Conservation (phyloP, 2,888 invertebrate genomes). For the Norana najaformis region DNA sequence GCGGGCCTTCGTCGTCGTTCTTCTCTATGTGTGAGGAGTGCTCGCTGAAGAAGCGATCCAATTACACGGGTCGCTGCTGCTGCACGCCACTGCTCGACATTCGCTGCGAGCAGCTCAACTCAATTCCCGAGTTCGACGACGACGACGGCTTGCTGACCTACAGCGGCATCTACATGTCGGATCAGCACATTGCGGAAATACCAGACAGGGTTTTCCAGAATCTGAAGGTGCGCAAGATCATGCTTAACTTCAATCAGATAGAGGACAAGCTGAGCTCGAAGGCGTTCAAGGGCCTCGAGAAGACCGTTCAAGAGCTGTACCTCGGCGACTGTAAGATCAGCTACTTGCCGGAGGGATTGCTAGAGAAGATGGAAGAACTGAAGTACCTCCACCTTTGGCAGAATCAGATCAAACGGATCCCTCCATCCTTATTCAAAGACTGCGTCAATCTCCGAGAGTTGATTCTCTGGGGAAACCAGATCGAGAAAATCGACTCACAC, state of each 20-base stretch:
- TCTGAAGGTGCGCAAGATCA: slow-evolving; percentile 41
- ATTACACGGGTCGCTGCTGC: slow-evolving; percentile 30
- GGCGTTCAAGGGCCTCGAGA: slow-evolving; percentile 40
- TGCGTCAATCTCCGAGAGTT: slow-evolving; percentile 38
- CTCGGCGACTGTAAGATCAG: slow-evolving; percentile 39
- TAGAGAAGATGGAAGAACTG: slow-evolving; percentile 37
- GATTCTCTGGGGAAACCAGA: slow-evolving; percentile 43
- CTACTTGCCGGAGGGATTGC: slow-evolving; percentile 33
- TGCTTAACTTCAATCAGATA: slow-evolving; percentile 43
- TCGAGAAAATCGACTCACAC: slow-evolving; percentile 36
- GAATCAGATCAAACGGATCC: slow-evolving; percentile 39
- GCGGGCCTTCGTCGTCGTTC: not conserved
- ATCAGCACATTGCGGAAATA: slow-evolving; percentile 31
- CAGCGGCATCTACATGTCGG: slow-evolving; percentile 32
- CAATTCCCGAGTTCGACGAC: slow-evolving; percentile 14
- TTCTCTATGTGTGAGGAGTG: not conserved
- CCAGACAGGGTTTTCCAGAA: slow-evolving; percentile 22
- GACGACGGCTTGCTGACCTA: not conserved
- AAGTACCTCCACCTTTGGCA: slow-evolving; percentile 42
- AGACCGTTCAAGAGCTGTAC: slow-evolving; percentile 40
- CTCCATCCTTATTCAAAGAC: slow-evolving; percentile 34
- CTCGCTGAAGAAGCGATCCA: not conserved
- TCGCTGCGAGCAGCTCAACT: slow-evolving; percentile 24
- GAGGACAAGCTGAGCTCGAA: slow-evolving; percentile 34
- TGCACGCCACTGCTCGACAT: slow-evolving; percentile 34